A percentile compares a stretch with the other conserved stretches of the same genome.
Conservation (phyloP, 1,140 invertebrate genomes). For the Sweltsa coloradensis region DNA sequence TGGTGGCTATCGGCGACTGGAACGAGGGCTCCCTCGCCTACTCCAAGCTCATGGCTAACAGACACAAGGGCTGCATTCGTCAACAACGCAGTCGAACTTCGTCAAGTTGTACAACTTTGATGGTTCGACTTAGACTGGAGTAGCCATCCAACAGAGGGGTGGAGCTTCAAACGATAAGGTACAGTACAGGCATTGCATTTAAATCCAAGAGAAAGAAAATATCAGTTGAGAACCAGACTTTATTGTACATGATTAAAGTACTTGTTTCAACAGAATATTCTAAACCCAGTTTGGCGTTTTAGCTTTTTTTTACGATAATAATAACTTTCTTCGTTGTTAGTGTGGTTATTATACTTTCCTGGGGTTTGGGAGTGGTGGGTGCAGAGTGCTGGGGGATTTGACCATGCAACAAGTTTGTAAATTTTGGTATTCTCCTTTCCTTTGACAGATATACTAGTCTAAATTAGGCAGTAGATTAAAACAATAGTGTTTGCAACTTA, state of each 20-base stretch:
- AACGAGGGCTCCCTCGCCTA: slow-evolving; percentile 50
- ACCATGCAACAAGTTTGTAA: too few relatives aligned
- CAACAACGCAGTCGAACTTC: slow-evolving; percentile 40
- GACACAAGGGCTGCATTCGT: slow-evolving; percentile 49
- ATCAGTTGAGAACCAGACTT: not conserved
- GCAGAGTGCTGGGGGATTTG: too few relatives aligned
- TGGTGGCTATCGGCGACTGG: slow-evolving; percentile 68
- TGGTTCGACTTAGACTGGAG: slow-evolving; percentile 74
- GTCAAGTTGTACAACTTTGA: slow-evolving; percentile 55
- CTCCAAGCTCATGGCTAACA: slow-evolving; percentile 35
- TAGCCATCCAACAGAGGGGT: slow-evolving; percentile 56
- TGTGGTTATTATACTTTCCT: too few relatives aligned
- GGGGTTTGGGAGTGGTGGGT: too few relatives aligned
- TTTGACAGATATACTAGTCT: too few relatives aligned
- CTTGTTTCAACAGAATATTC: not conserved
- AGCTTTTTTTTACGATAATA: not conserved
- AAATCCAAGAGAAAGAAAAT: not conserved
- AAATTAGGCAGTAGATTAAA: too few relatives aligned
- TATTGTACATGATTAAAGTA: not conserved
- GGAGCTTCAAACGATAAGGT: slow-evolving; percentile 34
- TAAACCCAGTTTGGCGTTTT: not conserved
- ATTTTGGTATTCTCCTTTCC: too few relatives aligned
- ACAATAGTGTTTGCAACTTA: too few relatives aligned
- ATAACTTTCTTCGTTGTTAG: not conserved
- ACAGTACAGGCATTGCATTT: slow-evolving; percentile 19